Evolutionary conservation across 2,888 invertebrate species (phyloP).

Genomic region (Lissocephala sabroskyi): DNA sequence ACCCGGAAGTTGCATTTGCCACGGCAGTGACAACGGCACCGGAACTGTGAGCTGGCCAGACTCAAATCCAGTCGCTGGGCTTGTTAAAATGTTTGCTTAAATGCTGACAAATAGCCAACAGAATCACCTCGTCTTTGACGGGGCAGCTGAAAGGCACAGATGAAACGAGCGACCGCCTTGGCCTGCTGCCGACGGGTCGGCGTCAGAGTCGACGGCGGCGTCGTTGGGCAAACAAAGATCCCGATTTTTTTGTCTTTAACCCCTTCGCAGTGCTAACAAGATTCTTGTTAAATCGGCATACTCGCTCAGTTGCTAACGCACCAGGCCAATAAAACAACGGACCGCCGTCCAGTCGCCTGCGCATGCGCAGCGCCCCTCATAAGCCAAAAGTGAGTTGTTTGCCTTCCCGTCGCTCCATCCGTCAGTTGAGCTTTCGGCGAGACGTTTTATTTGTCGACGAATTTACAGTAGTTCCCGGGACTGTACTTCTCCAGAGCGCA

Average conservation of each 20-base stretch:
- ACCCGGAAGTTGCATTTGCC: conserved; percentile 51
- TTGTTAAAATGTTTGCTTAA: conserved; percentile 51
- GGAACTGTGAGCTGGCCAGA: conserved; percentile 34
- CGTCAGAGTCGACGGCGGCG: conserved; percentile 35
- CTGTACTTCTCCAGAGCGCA: no score
- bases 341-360: conserved; percentile 14
- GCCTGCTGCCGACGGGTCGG: conserved; percentile 1
- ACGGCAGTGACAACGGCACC: conserved; percentile 31
- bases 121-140: conserved; percentile 14
- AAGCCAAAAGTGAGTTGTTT: conserved; percentile 28
- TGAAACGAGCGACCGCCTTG: conserved; percentile 27
- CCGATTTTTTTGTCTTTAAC: conserved; percentile 27
- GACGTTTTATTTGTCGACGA: no score
- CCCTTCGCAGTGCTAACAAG: conserved; percentile 64
- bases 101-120: conserved; percentile 58
- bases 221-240: conserved; percentile 38
- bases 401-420: conserved; percentile 9
- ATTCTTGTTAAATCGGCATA: conserved; percentile 62
- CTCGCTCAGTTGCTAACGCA: no score
- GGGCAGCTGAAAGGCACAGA: conserved; percentile 44
- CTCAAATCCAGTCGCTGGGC: conserved; percentile 19
- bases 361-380: conserved; percentile 55
- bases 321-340: conserved; percentile 47
- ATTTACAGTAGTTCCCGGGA: conserved; percentile 49
- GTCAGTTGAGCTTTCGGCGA: conserved; percentile 21